phyloP scores from a whole-genome alignment of 2,888 invertebrate species.

The Sphinx pinastri region DNA sequence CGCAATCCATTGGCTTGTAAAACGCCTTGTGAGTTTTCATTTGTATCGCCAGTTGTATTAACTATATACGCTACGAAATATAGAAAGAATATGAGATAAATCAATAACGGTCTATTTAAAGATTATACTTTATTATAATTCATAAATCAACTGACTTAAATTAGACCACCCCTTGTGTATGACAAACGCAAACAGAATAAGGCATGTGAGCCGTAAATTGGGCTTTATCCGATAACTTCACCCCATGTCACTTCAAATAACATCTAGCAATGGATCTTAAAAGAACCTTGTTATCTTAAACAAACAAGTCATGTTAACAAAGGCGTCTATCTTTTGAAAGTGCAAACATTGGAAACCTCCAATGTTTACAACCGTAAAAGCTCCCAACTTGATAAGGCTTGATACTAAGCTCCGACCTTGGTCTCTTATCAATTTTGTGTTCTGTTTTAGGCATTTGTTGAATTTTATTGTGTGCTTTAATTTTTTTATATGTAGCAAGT shows the following conservation, averaged over 20 bases:
- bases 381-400: constrained; percentile 53
- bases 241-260: background rate
- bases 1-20: background rate
- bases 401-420: constrained; percentile 35
- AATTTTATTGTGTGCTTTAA: background rate
- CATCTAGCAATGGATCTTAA: background rate
- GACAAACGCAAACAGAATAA: background rate
- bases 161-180: constrained; percentile 9
- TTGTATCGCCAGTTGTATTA: background rate
- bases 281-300: constrained; percentile 41
- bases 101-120: background rate
- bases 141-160: background rate
- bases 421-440: constrained; percentile 36
- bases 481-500: too few species aligned
- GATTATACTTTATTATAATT: background rate
- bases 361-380: constrained; percentile 44
- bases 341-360: constrained; percentile 48
- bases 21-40: background rate
- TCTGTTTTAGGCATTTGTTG: constrained; percentile 27
- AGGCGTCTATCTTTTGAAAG: constrained; percentile 55
- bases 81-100: background rate
- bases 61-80: background rate
- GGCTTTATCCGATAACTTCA: background rate
- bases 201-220: background rate
- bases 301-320: constrained; percentile 49